Percentiles rank a stretch among this genome's conserved stretches.
These are phyloP conservation scores for Tolypeutes matacus DNA, from an alignment of 2,797 vertebrate genomes.

Conservation along the genomic window DNA sequence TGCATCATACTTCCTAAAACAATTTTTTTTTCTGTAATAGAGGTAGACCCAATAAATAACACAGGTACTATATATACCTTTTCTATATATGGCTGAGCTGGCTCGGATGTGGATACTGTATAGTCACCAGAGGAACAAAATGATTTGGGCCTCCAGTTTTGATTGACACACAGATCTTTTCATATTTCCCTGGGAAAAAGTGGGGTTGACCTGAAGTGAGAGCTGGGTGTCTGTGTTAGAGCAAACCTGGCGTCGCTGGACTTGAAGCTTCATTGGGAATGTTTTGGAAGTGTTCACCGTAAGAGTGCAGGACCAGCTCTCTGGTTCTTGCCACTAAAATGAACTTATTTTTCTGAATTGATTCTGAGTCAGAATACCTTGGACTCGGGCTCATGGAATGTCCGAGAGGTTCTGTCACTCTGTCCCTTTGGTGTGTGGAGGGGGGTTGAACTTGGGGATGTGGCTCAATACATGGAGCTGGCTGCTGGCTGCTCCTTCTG, in stretches of 20 bases:
- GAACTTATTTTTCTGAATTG: conserved; percentile 18
- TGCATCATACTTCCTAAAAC: conserved; percentile 34
- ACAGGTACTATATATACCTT: too few species aligned
- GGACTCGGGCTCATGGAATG: background rate
- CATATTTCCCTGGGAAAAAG: conserved; percentile 26
- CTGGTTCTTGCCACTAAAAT: background rate
- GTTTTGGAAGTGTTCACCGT: conserved; percentile 45
- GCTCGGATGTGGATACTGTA: background rate
- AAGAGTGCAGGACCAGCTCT: background rate
- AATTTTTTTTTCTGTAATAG: background rate
- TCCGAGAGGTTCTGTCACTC: background rate
- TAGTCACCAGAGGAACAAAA: background rate
- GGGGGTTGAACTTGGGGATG: background rate
- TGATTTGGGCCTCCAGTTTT: background rate
- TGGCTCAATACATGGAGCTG: background rate
- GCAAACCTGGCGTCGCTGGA: background rate
- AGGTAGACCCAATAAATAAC: background rate
- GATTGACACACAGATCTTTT: background rate
- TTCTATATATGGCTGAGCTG: background rate
- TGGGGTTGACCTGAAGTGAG: background rate
- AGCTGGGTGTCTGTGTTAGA: background rate
- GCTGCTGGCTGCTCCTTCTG: background rate
- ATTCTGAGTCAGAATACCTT: background rate
- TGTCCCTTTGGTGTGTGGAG: background rate
- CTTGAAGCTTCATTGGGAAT: background rate